phyloP scores from a whole-genome alignment of 2,113 vertebrate species.

The Struthidea cinerea region DNA sequence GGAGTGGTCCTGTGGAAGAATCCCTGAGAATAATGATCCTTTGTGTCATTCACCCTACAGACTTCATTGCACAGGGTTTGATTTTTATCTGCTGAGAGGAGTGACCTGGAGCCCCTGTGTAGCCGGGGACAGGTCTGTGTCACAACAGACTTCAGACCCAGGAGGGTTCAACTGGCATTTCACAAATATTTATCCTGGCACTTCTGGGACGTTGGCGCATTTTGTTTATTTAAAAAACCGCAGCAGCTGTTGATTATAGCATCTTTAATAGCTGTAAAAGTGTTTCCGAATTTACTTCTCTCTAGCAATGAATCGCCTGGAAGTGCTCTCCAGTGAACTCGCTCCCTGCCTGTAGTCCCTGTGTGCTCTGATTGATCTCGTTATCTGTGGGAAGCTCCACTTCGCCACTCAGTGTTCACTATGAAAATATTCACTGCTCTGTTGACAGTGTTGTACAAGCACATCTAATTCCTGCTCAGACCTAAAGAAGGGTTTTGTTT shows the following conservation, averaged over 20 bases:
- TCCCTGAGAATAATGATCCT: background rate
- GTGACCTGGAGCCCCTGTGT: background rate
- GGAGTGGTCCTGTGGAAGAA: background rate
- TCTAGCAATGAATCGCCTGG: background rate
- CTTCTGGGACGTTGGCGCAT: background rate
- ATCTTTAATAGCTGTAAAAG: background rate
- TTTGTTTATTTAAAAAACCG: background rate
- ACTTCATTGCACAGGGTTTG: background rate
- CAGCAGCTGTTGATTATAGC: background rate
- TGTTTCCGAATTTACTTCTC: background rate
- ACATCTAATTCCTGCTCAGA: background rate
- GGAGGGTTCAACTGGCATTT: background rate
- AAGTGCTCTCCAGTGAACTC: background rate
- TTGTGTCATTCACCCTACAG: background rate
- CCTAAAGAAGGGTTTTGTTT: background rate
- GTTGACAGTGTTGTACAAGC: background rate
- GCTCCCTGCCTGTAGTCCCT: background rate
- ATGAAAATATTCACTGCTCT: background rate
- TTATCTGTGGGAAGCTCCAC: background rate
- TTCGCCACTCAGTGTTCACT: conserved; percentile 27
- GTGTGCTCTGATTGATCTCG: background rate
- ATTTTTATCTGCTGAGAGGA: background rate
- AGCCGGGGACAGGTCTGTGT: background rate
- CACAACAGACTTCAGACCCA: background rate
- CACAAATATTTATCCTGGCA: background rate